phyloP scores from a whole-genome alignment of 2,113 vertebrate species.

The Panurus biarmicus region DNA sequence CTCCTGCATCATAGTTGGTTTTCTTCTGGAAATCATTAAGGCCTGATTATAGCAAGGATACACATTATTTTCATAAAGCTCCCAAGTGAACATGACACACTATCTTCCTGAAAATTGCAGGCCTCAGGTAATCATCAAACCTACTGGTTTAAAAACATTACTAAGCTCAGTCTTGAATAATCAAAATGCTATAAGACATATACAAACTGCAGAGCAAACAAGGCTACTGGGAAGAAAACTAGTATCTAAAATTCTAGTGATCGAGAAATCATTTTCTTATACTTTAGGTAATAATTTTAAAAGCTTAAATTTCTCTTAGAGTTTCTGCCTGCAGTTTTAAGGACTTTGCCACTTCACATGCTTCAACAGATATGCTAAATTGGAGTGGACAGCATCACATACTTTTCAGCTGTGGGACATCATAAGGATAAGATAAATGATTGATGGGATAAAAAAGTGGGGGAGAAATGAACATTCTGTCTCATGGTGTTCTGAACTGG shows the following conservation, averaged over 20 bases:
- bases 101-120: background rate
- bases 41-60: background rate
- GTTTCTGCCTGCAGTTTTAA: background rate
- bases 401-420: background rate
- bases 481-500: fast-evolving
- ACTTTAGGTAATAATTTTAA: background rate
- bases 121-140: background rate
- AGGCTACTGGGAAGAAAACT: background rate
- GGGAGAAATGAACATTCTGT: background rate
- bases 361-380: background rate
- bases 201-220: background rate
- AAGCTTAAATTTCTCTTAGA: background rate
- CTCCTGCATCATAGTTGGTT: background rate
- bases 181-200: background rate
- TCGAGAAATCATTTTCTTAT: background rate
- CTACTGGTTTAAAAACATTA: background rate
- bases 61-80: background rate
- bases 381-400: background rate
- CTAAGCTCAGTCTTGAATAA: background rate
- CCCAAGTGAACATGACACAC: background rate
- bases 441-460: background rate
- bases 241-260: background rate
- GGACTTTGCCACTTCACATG: background rate
- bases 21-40: background rate
- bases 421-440: background rate